Evolutionary conservation across 2,888 invertebrate genomes (phyloP).

Genomic region (Agrotis exclamationis): DNA sequence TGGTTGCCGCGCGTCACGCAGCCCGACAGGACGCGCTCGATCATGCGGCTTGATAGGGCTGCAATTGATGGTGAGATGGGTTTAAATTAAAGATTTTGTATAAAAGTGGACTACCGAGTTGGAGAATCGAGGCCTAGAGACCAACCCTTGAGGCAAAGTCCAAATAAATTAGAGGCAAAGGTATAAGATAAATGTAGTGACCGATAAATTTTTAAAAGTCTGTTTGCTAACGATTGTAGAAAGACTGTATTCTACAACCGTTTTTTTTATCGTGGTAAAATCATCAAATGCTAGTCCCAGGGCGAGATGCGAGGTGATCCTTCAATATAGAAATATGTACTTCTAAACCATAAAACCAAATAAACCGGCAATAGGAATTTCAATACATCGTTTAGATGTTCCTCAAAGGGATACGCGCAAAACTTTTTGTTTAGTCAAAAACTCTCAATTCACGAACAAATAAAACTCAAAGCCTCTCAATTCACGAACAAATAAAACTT

Average conservation of each 20-base stretch:
- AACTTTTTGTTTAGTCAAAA: slow-evolving; percentile 30
- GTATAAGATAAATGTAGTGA: too few species aligned
- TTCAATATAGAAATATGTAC: too few species aligned
- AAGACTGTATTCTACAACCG: too few species aligned
- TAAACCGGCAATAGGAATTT: slow-evolving; percentile 1
- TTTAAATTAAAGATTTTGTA: neutral
- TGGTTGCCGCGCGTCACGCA: slow-evolving; percentile 97
- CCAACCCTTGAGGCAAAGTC: too few species aligned
- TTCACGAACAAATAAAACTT: slow-evolving; percentile 52
- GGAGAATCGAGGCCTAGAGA: too few species aligned
- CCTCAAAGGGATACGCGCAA: neutral
- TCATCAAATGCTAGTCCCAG: too few species aligned
- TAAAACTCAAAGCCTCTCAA: slow-evolving; percentile 51
- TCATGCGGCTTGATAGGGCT: slow-evolving; percentile 99
- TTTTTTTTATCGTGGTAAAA: too few species aligned
- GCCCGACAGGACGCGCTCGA: slow-evolving; percentile 99
- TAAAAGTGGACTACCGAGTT: too few species aligned
- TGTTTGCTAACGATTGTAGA: too few species aligned
- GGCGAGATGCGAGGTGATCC: too few species aligned
- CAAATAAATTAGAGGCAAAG: too few species aligned
- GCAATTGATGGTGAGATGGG: slow-evolving; percentile 69
- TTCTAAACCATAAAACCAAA: neutral
- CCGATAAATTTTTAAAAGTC: too few species aligned
- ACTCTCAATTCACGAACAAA: slow-evolving; percentile 42
- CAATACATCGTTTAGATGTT: slow-evolving; percentile 10